phyloP scores from a whole-genome alignment of 2,113 vertebrate genomes.

The Catharus bicknelli region DNA sequence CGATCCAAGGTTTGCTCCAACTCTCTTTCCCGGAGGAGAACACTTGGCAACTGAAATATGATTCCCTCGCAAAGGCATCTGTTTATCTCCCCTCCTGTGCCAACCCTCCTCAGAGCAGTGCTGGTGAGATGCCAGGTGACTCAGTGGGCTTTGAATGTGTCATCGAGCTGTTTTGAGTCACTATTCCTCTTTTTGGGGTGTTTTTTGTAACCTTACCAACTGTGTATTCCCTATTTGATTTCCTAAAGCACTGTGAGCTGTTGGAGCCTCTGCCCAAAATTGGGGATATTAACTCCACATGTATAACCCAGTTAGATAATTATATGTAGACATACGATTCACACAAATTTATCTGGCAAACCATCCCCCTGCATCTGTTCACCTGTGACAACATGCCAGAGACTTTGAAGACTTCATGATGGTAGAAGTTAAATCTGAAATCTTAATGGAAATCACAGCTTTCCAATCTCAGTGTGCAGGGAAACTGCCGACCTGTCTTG shows the following conservation, averaged over 20 bases:
- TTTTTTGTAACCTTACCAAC: not conserved
- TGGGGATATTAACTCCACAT: not conserved
- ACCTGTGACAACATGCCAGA: rapidly evolving
- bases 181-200: not conserved
- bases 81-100: not conserved
- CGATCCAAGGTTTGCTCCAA: not conserved
- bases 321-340: rapidly evolving
- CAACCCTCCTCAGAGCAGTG: not conserved
- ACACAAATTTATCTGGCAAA: not conserved
- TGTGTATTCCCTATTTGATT: not conserved
- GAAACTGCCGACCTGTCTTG: not conserved
- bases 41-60: not conserved
- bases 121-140: not conserved
- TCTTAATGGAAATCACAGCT: not conserved
- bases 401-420: rapidly evolving
- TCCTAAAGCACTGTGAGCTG: not conserved
- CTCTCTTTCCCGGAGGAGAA: not conserved
- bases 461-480: rapidly evolving
- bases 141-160: not conserved
- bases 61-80: not conserved
- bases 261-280: not conserved
- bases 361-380: not conserved
- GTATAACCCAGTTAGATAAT: not conserved
- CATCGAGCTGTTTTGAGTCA: not conserved
- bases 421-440: not conserved